These are phyloP conservation scores for Bos indicus DNA, from an alignment of 2,113 vertebrate species.

Conservation along the genomic window DNA sequence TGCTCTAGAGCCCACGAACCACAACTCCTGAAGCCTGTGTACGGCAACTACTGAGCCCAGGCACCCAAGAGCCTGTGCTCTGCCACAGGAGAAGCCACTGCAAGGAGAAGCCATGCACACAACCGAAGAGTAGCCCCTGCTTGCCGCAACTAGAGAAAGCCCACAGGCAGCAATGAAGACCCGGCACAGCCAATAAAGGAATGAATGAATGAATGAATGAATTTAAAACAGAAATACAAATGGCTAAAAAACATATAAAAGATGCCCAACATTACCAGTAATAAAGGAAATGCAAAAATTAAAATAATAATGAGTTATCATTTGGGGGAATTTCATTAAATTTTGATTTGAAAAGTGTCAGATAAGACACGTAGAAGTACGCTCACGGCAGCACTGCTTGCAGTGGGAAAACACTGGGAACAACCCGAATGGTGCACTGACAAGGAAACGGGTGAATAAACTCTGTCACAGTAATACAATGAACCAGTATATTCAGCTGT, in stretches of 20 bases:
- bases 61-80: neutral
- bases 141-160: neutral
- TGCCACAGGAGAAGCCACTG: neutral
- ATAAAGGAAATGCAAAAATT: neutral
- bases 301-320: neutral
- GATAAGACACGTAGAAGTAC: neutral
- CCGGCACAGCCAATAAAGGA: neutral
- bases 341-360: neutral
- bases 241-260: neutral
- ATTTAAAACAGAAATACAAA: neutral
- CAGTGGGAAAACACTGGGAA: neutral
- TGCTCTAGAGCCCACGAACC: neutral
- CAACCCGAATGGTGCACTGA: neutral
- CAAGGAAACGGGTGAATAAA: neutral
- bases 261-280: neutral
- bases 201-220: neutral
- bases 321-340: neutral
- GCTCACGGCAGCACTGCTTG: neutral
- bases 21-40: neutral
- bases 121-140: neutral
- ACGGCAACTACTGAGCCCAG: neutral
- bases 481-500: neutral
- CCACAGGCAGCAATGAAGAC: neutral
- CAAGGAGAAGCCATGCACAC: neutral
- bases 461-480: neutral